A percentile compares a stretch with the other conserved stretches of the same genome.
These are phyloP conservation scores for Lacanobia wlatinum DNA, from an alignment of 2,888 invertebrate species.

Conservation along the genomic window DNA sequence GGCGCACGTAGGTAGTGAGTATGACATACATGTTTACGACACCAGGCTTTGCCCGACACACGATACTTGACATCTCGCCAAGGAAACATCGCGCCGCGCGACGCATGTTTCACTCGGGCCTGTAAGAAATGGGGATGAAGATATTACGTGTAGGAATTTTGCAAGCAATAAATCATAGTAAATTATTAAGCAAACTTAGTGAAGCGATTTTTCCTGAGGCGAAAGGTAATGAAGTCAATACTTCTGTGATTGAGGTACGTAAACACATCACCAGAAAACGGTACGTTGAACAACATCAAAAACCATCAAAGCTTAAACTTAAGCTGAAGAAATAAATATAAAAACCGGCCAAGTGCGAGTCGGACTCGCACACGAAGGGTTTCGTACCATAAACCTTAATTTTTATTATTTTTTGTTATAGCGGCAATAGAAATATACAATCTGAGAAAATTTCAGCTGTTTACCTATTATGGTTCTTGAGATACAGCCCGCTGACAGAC, in stretches of 20 bases:
- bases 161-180: constrained; percentile 57
- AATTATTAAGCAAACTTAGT: constrained; percentile 52
- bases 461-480: too few species aligned
- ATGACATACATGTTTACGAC: constrained; percentile 87
- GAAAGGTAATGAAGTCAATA: constrained; percentile 39
- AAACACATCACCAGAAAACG: constrained; percentile 2
- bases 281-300: background rate
- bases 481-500: too few species aligned
- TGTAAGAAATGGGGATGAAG: constrained; percentile 82
- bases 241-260: constrained; percentile 24
- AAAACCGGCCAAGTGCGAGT: too few species aligned
- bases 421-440: too few species aligned
- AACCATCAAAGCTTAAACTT: background rate
- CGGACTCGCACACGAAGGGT: too few species aligned
- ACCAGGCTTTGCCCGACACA: constrained; percentile 81
- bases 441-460: too few species aligned
- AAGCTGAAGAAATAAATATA: background rate
- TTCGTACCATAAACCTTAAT: too few species aligned
- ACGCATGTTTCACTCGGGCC: constrained; percentile 82
- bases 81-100: constrained; percentile 80
- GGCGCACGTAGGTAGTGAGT: constrained; percentile 82
- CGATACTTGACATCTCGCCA: constrained; percentile 85
- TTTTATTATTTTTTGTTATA: too few species aligned
- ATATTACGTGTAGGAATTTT: constrained; percentile 85
- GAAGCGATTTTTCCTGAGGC: constrained; percentile 45